These are phyloP conservation scores for Cinclus cinclus DNA, from an alignment of 2,113 vertebrate species.

Conservation along the genomic window DNA sequence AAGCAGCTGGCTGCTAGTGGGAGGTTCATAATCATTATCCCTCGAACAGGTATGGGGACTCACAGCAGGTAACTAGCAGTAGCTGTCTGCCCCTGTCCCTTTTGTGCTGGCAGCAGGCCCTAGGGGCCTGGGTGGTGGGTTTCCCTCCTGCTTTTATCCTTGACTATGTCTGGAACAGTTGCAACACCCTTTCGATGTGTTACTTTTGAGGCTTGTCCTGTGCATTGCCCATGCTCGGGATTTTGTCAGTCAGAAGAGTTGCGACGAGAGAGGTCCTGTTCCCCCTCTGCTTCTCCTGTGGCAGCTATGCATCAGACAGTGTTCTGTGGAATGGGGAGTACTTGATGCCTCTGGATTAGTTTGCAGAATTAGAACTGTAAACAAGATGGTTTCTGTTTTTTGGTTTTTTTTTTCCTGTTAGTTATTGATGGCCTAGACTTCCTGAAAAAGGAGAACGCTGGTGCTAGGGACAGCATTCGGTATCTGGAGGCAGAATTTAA, in stretches of 20 bases:
- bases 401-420: not conserved
- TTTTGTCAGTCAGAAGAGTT: not conserved
- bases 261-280: not conserved
- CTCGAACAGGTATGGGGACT: slow-evolving; percentile 82
- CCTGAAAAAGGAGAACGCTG: slow-evolving; percentile 91
- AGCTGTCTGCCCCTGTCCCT: not conserved
- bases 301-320: not conserved
- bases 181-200: not conserved
- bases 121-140: not conserved
- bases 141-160: not conserved
- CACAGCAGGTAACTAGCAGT: not conserved
- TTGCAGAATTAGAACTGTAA: not conserved
- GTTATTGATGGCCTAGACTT: slow-evolving; percentile 95
- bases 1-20: slow-evolving; percentile 89
- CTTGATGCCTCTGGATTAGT: not conserved
- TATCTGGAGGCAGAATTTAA: slow-evolving; percentile 96
- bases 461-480: slow-evolving; percentile 92
- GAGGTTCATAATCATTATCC: slow-evolving; percentile 97
- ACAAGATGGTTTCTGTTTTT: not conserved
- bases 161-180: not conserved
- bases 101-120: not conserved
- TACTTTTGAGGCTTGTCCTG: not conserved
- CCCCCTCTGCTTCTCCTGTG: not conserved
- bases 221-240: not conserved
- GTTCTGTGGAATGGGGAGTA: not conserved